Conservation (phyloP, 2,888 invertebrate genomes). For the Platerodrilus igneus region DNA sequence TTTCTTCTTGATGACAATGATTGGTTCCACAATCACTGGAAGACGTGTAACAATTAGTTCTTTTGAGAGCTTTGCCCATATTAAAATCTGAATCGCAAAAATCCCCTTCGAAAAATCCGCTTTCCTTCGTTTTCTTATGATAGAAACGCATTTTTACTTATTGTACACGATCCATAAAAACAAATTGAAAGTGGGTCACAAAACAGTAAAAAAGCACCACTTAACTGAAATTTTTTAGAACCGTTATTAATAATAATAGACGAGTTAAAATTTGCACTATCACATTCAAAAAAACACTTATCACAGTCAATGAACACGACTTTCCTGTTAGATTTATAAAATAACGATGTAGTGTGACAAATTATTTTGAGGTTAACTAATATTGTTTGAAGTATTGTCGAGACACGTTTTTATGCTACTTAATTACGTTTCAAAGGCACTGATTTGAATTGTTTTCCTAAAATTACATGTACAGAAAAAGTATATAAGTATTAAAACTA, state of each 20-base stretch:
- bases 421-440: slow-evolving; percentile 4
- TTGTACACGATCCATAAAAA: too few relatives aligned
- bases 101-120: slow-evolving; percentile 78
- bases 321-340: slow-evolving; percentile 4
- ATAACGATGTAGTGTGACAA: too few relatives aligned
- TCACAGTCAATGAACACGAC: slow-evolving; percentile 15
- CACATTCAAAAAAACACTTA: slow-evolving; percentile 17
- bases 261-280: slow-evolving; percentile 10
- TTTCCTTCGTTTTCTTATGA: slow-evolving; percentile 60
- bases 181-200: slow-evolving; percentile 18
- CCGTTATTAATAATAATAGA: slow-evolving; percentile 2
- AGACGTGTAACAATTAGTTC: slow-evolving; percentile 43
- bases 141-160: slow-evolving; percentile 45
- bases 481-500: too few relatives aligned
- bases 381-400: slow-evolving; percentile 3
- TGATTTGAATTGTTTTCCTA: too few relatives aligned
- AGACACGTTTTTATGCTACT: slow-evolving; percentile 2
- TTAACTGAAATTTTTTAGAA: too few relatives aligned
- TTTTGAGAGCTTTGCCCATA: slow-evolving; percentile 47
- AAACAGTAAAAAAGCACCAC: slow-evolving; percentile 19
- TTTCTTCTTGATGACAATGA: slow-evolving; percentile 27
- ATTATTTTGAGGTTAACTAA: slow-evolving; percentile 19
- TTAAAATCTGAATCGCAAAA: slow-evolving; percentile 57
- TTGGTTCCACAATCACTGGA: slow-evolving; percentile 40
- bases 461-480: too few relatives aligned